Evolutionary conservation across 2,888 invertebrate species (phyloP).

Genomic region (Drosophila villosipedis): DNA sequence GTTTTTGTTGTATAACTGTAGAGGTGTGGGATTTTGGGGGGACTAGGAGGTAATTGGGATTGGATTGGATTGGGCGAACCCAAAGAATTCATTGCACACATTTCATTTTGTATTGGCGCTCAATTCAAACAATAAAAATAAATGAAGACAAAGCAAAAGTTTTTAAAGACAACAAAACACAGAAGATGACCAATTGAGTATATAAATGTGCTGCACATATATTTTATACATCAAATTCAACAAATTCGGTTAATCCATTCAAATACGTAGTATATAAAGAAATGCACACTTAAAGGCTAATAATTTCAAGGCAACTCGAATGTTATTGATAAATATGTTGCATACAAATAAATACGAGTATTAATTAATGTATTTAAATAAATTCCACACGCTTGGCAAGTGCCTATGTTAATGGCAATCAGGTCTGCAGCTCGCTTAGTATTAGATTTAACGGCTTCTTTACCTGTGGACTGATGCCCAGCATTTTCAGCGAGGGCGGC

Average conservation of each 20-base stretch:
- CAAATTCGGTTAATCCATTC: constrained; percentile 41
- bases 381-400: constrained; percentile 46
- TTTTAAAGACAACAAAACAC: constrained; percentile 63
- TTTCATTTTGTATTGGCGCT: constrained; percentile 78
- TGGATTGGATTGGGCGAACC: constrained; percentile 35
- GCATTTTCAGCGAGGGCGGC: constrained; percentile 96
- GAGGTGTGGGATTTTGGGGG: neutral
- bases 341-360: constrained; percentile 56
- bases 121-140: constrained; percentile 48
- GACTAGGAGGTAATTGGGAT: constrained; percentile 13
- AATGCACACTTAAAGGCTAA: constrained; percentile 66
- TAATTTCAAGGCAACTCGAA: constrained; percentile 60
- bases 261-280: constrained; percentile 46
- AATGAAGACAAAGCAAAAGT: constrained; percentile 62
- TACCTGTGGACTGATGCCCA: constrained; percentile 97
- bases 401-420: constrained; percentile 44
- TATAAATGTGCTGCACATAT: constrained; percentile 70
- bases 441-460: constrained; percentile 84
- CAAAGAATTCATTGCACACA: constrained; percentile 61
- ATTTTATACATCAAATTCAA: constrained; percentile 49
- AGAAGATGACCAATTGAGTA: constrained; percentile 60
- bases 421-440: constrained; percentile 80
- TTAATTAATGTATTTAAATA: constrained; percentile 40
- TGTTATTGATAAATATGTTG: constrained; percentile 48
- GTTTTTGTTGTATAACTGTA: constrained; percentile 15